A percentile compares a stretch with the other conserved stretches of the same genome.
Evolutionary conservation across 2,888 invertebrate genomes (phyloP).

Genomic region (Acleris emargana): DNA sequence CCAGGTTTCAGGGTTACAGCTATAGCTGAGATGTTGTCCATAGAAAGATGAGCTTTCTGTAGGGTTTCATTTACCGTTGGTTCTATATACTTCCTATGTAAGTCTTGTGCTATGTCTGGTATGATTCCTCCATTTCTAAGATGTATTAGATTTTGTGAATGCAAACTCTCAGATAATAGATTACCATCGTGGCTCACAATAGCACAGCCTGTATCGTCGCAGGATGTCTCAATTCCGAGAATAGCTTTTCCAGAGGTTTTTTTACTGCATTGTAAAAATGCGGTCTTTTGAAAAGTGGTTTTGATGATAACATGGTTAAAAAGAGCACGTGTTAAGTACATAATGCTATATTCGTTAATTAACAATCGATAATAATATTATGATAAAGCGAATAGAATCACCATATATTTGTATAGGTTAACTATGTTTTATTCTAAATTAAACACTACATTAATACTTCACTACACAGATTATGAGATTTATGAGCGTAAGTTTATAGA

Average conservation of each 20-base stretch:
- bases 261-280: background rate
- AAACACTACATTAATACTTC: too few relatives aligned
- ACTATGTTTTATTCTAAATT: too few relatives aligned
- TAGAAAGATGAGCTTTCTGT: slow-evolving; percentile 81
- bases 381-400: too few relatives aligned
- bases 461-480: too few relatives aligned
- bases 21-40: slow-evolving; percentile 91
- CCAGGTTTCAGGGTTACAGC: slow-evolving; percentile 96
- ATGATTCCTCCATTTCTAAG: slow-evolving; percentile 94
- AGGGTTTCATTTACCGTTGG: slow-evolving; percentile 89
- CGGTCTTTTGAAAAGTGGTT: background rate
- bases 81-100: slow-evolving; percentile 92
- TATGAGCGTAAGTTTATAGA: too few relatives aligned
- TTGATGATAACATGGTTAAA: slow-evolving; percentile 1
- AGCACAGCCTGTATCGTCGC: slow-evolving; percentile 98
- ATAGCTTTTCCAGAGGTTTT: slow-evolving; percentile 58
- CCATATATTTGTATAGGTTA: too few relatives aligned
- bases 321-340: slow-evolving; percentile 3
- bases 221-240: slow-evolving; percentile 98
- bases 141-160: slow-evolving; percentile 92
- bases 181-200: slow-evolving; percentile 89
- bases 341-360: slow-evolving; percentile 8
- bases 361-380: background rate
- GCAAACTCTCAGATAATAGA: slow-evolving; percentile 91
- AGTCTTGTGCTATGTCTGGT: slow-evolving; percentile 92